Conservation (phyloP, 2,797 vertebrate genomes). For the Chelidonichthys spinosus region DNA sequence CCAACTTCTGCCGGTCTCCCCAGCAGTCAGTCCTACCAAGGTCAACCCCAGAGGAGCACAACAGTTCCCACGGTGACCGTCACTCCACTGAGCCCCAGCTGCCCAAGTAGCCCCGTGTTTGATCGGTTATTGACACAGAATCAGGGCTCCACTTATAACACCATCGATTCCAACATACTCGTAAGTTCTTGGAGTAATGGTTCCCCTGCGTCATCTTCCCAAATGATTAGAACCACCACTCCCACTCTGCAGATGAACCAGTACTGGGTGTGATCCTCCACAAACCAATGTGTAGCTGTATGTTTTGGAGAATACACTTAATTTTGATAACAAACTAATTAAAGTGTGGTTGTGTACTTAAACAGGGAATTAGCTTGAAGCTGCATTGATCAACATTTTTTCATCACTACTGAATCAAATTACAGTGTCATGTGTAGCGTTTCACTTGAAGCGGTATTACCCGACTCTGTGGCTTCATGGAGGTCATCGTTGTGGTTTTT, state of each 20-base stretch:
- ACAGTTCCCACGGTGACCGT: conserved; percentile 87
- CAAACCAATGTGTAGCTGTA: neutral
- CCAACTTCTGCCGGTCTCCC: conserved; percentile 34
- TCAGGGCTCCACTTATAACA: conserved; percentile 49
- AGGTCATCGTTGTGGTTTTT: neutral
- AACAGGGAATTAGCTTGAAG: conserved; percentile 2
- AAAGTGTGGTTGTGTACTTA: conserved; percentile 8
- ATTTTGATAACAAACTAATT: neutral
- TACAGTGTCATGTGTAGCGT: neutral
- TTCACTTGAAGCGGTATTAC: neutral
- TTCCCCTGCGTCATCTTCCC: conserved; percentile 81
- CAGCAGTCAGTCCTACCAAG: conserved; percentile 56
- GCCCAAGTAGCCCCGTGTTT: conserved; percentile 66
- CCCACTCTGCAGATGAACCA: conserved; percentile 88
- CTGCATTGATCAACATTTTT: conserved; percentile 20
- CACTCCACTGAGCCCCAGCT: conserved; percentile 83
- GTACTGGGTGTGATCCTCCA: conserved; percentile 89
- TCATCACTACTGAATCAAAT: neutral
- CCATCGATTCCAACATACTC: conserved; percentile 64
- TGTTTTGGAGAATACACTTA: conserved; percentile 3
- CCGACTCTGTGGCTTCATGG: neutral
- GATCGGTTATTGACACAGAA: conserved; percentile 57
- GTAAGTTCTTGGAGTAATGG: conserved; percentile 82
- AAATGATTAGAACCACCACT: conserved; percentile 84
- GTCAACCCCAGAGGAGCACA: conserved; percentile 78